Evolutionary conservation across 2,797 vertebrate genomes (phyloP).

Genomic region (Sebastes flavidus): DNA sequence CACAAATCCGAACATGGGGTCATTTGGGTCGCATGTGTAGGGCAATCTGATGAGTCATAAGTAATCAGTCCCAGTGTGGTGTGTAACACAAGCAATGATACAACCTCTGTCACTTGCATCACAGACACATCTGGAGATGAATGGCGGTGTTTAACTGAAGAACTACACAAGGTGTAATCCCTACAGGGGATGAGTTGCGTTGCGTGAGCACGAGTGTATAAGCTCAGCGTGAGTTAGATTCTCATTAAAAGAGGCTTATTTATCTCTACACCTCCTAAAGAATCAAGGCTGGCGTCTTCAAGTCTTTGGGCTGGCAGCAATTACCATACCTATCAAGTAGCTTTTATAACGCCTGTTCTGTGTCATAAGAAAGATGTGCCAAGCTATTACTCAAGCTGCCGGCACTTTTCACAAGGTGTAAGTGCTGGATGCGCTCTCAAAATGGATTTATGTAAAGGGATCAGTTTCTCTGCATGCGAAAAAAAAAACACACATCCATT

Average conservation of each 20-base stretch:
- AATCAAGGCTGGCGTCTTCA: constrained; percentile 68
- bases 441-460: constrained; percentile 56
- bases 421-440: constrained; percentile 41
- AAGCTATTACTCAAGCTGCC: constrained; percentile 62
- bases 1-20: not conserved
- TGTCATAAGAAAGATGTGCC: constrained; percentile 59
- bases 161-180: constrained; percentile 67
- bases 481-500: constrained; percentile 6
- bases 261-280: constrained; percentile 71
- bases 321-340: constrained; percentile 75
- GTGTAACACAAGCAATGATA: not conserved
- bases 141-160: constrained; percentile 49
- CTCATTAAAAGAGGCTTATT: constrained; percentile 80
- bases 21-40: not conserved
- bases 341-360: constrained; percentile 62
- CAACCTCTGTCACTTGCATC: constrained; percentile 17
- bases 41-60: not conserved
- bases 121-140: constrained; percentile 41
- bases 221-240: constrained; percentile 71
- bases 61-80: not conserved
- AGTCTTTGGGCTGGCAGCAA: constrained; percentile 72
- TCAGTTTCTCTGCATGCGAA: constrained; percentile 36
- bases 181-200: constrained; percentile 63
- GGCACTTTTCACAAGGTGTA: constrained; percentile 56
- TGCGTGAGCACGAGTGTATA: constrained; percentile 57